These are phyloP conservation scores for Trichogramma dendrolimi DNA, from an alignment of 2,888 invertebrate species.

Conservation along the genomic window DNA sequence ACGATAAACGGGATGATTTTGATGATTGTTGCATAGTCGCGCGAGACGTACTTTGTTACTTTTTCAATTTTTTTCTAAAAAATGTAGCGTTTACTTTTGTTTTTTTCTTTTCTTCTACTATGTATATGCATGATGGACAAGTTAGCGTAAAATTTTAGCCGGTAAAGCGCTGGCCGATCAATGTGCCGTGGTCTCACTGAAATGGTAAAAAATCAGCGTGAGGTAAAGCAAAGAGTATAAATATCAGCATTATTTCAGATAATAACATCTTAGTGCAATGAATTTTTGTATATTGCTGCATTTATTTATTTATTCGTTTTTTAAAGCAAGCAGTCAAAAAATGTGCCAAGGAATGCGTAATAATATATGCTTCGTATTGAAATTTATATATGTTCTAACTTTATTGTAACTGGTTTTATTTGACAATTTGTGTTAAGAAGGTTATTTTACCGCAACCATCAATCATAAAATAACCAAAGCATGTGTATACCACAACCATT, in stretches of 20 bases:
- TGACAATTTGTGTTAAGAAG: too few relatives aligned
- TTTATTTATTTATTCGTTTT: too few relatives aligned
- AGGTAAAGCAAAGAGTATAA: conserved; percentile 37
- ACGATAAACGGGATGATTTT: conserved; percentile 38
- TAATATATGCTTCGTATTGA: too few relatives aligned
- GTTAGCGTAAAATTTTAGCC: conserved; percentile 45
- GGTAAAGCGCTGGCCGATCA: conserved; percentile 49
- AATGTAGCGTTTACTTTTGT: neutral
- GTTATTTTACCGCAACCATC: too few relatives aligned
- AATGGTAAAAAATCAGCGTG: conserved; percentile 27
- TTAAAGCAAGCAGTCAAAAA: too few relatives aligned
- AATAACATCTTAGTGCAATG: too few relatives aligned
- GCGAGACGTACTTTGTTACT: neutral
- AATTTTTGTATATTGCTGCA: too few relatives aligned
- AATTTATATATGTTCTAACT: too few relatives aligned
- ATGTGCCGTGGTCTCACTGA: conserved; percentile 52
- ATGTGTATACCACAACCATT: too few relatives aligned
- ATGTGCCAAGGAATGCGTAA: too few relatives aligned
- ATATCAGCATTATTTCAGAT: conserved; percentile 29
- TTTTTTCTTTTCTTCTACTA: conserved; percentile 29
- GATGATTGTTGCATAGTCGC: conserved; percentile 27
- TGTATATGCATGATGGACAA: conserved; percentile 45
- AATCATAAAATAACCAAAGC: too few relatives aligned
- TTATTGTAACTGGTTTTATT: too few relatives aligned
- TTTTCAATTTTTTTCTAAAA: conserved; percentile 6